Base-by-base conservation (phyloP, 2,888 invertebrate genomes). In the Siphlonurus alternatus region DNA sequence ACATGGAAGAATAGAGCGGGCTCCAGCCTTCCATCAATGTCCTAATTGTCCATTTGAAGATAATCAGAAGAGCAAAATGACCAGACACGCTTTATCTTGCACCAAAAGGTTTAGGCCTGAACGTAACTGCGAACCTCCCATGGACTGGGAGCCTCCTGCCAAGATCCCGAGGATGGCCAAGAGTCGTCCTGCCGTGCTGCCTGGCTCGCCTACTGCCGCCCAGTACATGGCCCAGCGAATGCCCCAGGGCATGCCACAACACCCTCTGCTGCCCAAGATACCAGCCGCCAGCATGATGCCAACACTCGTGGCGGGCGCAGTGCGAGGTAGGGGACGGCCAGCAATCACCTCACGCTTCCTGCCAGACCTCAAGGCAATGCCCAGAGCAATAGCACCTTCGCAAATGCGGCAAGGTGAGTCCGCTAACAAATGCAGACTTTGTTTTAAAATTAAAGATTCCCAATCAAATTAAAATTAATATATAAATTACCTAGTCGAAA, bases 11-110 rank as follows among this genome's bases (percentile, higher is more conserved):
- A 76, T 95, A 66, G 92, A 93, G 71, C 82, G 90, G 68, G 89
- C 91, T 1, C 87, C 89, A 24, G 87, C 90, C 0, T 89, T 89
- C 75, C 93, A 93, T 75, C 92, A 93, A 73, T 96, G 95, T 74
- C 87, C 90, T 0, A 89, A 92, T 73, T 96, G 96, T 78, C 89
- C 92, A 1, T 95, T 93, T 73, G 95, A 96, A 75, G 93, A 93
- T 71, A 93, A 93, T 72, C 90, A 92, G 64, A 94, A 93, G 76
- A 90, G 90, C 25, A 93, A 93, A 76, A 77, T 95, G 70, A 89
- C 88, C 0, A 83, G 93, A 53, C 96, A 96, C 78, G 81, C 88
- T 68, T 83, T 89, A 66, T 87, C 91, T 1, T 96, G 96, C 76
- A 83, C 85, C 56, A 92, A 93, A 76, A 90, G 91, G 73, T 95